These are phyloP conservation scores for Cordilura impudica DNA, from an alignment of 2,888 invertebrate genomes.

Conservation along the genomic window DNA sequence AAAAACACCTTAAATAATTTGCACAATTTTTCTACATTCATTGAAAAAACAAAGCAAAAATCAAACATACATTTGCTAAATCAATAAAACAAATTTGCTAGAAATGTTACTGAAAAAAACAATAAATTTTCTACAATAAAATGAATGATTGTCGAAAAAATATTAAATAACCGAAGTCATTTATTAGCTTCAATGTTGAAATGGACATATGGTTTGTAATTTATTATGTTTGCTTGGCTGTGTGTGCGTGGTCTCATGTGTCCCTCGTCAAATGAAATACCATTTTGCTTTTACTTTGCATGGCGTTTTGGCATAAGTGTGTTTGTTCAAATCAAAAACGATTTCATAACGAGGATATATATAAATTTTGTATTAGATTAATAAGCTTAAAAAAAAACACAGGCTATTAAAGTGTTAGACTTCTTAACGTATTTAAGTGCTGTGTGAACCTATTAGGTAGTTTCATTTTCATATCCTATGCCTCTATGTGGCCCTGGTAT, in stretches of 20 bases:
- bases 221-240: slow-evolving; percentile 4
- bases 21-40: neutral
- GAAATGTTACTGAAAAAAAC: slow-evolving; percentile 16
- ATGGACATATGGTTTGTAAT: slow-evolving; percentile 47
- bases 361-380: too few species aligned
- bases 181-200: slow-evolving; percentile 11
- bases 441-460: too few species aligned
- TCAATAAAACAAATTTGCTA: slow-evolving; percentile 46
- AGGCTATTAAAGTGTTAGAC: too few species aligned
- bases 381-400: too few species aligned
- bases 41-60: neutral
- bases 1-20: slow-evolving; percentile 35
- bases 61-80: slow-evolving; percentile 23
- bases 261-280: slow-evolving; percentile 42
- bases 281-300: slow-evolving; percentile 33
- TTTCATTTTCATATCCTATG: too few species aligned
- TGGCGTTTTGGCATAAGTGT: neutral
- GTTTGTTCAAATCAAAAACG: neutral
- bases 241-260: neutral
- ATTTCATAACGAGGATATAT: neutral
- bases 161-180: slow-evolving; percentile 9
- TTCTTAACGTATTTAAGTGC: too few species aligned
- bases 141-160: neutral
- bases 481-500: too few species aligned
- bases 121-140: neutral